These are phyloP conservation scores for Salvelinus fontinalis DNA, from an alignment of 2,113 vertebrate species.

Conservation along the genomic window DNA sequence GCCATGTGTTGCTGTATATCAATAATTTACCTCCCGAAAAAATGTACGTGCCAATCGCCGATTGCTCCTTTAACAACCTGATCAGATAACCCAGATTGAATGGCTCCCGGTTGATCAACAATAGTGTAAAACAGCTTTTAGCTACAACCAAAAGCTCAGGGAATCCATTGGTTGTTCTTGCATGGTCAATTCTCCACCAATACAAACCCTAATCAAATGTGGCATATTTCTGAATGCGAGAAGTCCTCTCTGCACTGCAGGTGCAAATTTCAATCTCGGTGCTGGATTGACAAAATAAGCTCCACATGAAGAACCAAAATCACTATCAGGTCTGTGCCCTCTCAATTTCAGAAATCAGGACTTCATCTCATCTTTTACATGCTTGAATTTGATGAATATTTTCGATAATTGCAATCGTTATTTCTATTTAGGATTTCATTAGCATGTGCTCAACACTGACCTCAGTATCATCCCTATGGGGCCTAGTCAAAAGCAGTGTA, in stretches of 20 bases:
- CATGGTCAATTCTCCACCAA: conserved; percentile 53
- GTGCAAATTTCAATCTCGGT: neutral
- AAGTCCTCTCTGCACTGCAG: conserved; percentile 29
- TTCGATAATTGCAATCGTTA: conserved; percentile 41
- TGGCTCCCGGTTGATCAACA: neutral
- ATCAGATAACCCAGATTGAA: too few species aligned
- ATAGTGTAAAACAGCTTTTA: neutral
- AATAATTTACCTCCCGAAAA: too few species aligned
- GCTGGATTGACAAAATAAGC: neutral
- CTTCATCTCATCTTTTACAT: conserved; percentile 48
- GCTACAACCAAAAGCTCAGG: neutral
- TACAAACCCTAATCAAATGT: conserved; percentile 68
- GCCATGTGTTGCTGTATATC: neutral
- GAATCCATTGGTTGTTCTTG: conserved; percentile 47
- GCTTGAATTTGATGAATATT: conserved; percentile 21
- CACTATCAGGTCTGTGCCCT: neutral
- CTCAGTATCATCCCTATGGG: conserved; percentile 3
- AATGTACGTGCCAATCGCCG: too few species aligned
- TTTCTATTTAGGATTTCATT: conserved; percentile 28
- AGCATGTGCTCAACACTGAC: conserved; percentile 41
- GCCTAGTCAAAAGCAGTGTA: too few species aligned
- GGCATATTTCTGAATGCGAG: conserved; percentile 55
- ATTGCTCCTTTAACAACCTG: too few species aligned
- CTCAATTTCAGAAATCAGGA: neutral
- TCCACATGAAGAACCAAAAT: conserved; percentile 21